These are phyloP conservation scores for Acanthosepion lycidas DNA, from an alignment of 2,888 invertebrate species.

Conservation along the genomic window DNA sequence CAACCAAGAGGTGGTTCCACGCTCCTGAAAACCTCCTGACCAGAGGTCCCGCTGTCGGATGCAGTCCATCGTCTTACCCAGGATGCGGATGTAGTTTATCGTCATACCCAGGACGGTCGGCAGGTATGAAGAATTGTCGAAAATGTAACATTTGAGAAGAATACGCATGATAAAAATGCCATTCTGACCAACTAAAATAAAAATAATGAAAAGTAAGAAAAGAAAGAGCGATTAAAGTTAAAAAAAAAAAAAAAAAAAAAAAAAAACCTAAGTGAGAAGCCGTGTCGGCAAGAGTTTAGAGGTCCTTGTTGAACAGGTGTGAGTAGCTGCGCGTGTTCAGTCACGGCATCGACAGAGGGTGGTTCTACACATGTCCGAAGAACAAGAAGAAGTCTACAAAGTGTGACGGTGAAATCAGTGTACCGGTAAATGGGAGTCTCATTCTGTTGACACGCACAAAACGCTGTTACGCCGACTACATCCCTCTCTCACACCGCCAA, in stretches of 20 bases:
- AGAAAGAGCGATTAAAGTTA: neutral
- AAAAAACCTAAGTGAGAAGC: neutral
- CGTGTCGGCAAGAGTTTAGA: neutral
- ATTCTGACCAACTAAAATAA: too few relatives aligned
- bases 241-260: neutral
- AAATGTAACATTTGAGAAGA: too few relatives aligned
- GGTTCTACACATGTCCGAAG: neutral
- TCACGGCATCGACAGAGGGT: neutral
- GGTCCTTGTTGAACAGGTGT: neutral
- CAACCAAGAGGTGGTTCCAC: too few relatives aligned
- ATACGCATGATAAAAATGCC: too few relatives aligned
- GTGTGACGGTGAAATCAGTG: neutral
- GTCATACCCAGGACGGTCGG: too few relatives aligned
- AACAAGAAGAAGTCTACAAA: neutral
- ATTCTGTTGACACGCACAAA: neutral
- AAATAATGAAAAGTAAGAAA: too few relatives aligned
- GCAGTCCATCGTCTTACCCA: too few relatives aligned
- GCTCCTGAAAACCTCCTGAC: too few relatives aligned
- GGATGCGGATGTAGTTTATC: too few relatives aligned
- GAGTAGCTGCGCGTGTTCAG: neutral
- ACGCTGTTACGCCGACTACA: neutral
- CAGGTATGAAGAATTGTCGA: too few relatives aligned
- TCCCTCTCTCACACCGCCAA: neutral
- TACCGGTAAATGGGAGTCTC: slow-evolving; percentile 33
- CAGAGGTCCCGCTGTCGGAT: too few relatives aligned